Conservation (phyloP, 1,140 invertebrate species). For the Drosophila yakuba region DNA sequence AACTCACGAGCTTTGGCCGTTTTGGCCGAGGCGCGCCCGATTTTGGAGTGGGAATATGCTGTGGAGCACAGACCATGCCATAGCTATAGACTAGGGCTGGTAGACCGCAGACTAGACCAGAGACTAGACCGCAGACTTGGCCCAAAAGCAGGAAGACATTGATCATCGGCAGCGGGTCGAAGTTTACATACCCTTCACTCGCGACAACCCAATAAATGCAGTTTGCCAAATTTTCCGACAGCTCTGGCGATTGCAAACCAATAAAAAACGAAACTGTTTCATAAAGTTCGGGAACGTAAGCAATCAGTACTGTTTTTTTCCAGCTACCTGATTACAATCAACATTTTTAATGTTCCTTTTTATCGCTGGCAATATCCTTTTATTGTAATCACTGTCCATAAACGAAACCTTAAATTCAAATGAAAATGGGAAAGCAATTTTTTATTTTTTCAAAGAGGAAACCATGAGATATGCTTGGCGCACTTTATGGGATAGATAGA, state of each 20-base stretch:
- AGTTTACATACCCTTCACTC: conserved; percentile 44
- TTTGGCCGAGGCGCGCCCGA: conserved; percentile 47
- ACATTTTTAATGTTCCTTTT: background rate
- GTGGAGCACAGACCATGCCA: background rate
- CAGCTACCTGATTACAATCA: background rate
- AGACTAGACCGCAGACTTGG: conserved; percentile 30
- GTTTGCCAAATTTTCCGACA: background rate
- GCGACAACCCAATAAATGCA: conserved; percentile 1
- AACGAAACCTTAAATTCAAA: background rate
- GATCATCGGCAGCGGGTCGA: conserved; percentile 36
- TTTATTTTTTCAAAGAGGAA: too few relatives aligned
- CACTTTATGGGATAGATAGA: too few relatives aligned
- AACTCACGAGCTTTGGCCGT: conserved; percentile 72
- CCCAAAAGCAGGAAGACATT: conserved; percentile 25
- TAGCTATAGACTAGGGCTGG: conserved; percentile 5
- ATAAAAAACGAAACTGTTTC: conserved; percentile 8
- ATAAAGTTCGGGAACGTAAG: background rate
- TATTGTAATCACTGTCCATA: background rate
- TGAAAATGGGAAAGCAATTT: background rate
- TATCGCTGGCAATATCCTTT: background rate
- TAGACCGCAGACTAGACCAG: conserved; percentile 26
- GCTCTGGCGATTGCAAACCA: conserved; percentile 2
- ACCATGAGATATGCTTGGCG: too few relatives aligned
- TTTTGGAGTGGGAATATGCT: conserved; percentile 26
- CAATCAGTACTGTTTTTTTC: background rate